phyloP scores from a whole-genome alignment of 1,140 invertebrate genomes.

The Scaptodrosophila lebanonensis region DNA sequence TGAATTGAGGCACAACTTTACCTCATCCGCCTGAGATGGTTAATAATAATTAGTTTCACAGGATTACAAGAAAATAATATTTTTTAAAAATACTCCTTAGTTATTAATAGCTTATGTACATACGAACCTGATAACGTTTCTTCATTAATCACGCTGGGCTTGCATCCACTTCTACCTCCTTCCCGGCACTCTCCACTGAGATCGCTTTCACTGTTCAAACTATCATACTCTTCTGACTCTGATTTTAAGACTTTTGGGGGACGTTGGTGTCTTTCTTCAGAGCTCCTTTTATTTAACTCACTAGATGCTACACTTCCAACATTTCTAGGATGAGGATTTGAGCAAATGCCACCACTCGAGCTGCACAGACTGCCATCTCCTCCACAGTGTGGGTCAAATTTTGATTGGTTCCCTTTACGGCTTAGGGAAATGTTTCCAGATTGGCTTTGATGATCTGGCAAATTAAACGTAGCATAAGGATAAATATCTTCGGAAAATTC shows the following conservation, averaged over 20 bases:
- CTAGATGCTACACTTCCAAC: slow-evolving; percentile 20
- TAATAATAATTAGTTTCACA: too few species aligned
- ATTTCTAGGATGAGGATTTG: slow-evolving; percentile 28
- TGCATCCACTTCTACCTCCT: too few species aligned
- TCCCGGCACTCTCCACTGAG: slow-evolving; percentile 50
- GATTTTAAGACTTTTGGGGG: slow-evolving; percentile 76
- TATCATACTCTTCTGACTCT: slow-evolving; percentile 82
- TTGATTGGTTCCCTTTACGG: slow-evolving; percentile 43
- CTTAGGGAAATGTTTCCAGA: slow-evolving; percentile 52
- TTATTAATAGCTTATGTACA: too few species aligned
- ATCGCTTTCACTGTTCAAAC: slow-evolving; percentile 80
- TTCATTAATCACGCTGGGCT: too few species aligned
- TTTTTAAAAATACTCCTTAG: too few species aligned
- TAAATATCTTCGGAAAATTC: slow-evolving; percentile 82
- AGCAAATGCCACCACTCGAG: slow-evolving; percentile 22
- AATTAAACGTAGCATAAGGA: slow-evolving; percentile 82
- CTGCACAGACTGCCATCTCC: slow-evolving; percentile 46
- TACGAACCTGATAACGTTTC: too few species aligned
- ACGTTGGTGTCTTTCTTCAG: slow-evolving; percentile 47
- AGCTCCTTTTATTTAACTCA: slow-evolving; percentile 42
- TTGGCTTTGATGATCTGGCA: slow-evolving; percentile 80
- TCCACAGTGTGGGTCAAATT: slow-evolving; percentile 39
- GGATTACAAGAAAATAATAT: too few species aligned
- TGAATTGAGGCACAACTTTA: too few species aligned
- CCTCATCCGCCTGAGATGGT: too few species aligned